phyloP scores from a whole-genome alignment of 2,888 invertebrate genomes.

The Allolobophora icterica region DNA sequence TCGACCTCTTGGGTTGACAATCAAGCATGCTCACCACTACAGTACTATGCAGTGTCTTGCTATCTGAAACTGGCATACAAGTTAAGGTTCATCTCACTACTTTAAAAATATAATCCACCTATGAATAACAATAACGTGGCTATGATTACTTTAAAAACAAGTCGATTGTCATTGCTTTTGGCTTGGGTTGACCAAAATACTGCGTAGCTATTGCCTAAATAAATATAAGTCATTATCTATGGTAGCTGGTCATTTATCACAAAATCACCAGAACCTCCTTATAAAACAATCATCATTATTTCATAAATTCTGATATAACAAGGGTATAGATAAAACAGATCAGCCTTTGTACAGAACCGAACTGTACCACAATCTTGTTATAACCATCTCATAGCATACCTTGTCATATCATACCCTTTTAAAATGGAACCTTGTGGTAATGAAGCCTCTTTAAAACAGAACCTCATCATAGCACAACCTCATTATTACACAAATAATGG shows the following conservation, averaged over 20 bases:
- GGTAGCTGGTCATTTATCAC: background rate
- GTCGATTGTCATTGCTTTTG: background rate
- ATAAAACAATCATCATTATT: background rate
- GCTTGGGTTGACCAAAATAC: background rate
- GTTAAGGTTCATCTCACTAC: background rate
- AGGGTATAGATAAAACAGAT: background rate
- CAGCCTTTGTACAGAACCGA: background rate
- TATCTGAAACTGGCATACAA: background rate
- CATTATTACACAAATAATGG: too few species aligned
- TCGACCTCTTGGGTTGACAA: background rate
- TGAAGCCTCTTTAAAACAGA: too few species aligned
- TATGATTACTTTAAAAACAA: background rate
- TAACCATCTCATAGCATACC: too few species aligned
- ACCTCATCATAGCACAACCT: too few species aligned
- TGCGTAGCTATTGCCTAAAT: background rate
- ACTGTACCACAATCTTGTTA: background rate
- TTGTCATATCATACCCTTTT: too few species aligned
- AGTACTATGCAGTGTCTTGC: too few species aligned
- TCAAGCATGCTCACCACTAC: too few species aligned
- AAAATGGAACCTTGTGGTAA: too few species aligned
- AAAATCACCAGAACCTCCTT: background rate
- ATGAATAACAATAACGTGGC: background rate
- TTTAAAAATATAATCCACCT: slow-evolving; percentile 4
- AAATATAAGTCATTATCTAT: background rate
- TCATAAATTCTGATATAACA: background rate